phyloP scores from a whole-genome alignment of 2,113 vertebrate genomes.

The Protobothrops flavoviridis region DNA sequence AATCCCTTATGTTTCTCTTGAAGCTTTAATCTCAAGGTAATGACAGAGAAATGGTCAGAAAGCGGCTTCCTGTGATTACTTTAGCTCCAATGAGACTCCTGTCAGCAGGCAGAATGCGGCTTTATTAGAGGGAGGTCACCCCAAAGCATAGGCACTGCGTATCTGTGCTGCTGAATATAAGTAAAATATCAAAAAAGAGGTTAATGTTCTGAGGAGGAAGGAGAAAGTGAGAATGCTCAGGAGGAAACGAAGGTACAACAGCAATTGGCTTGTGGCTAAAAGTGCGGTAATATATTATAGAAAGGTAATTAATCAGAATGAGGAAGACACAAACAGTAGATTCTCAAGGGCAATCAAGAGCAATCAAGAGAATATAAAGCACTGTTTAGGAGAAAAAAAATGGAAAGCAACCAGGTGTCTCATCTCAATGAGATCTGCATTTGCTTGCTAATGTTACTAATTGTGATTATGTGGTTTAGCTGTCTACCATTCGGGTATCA shows the following conservation, averaged over 20 bases:
- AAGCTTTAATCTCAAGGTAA: neutral
- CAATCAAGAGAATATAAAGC: constrained; percentile 21
- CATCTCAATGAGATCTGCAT: constrained; percentile 31
- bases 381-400: constrained; percentile 8
- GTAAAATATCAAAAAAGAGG: neutral
- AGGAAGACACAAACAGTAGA: constrained; percentile 13
- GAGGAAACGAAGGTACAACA: constrained; percentile 27
- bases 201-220: constrained; percentile 18
- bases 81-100: neutral
- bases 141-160: neutral
- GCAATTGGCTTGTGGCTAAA: constrained; percentile 16
- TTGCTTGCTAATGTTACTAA: constrained; percentile 5
- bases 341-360: constrained; percentile 38
- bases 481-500: neutral
- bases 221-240: constrained; percentile 6
- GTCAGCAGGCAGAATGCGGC: neutral
- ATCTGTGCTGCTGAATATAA: neutral
- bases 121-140: neutral
- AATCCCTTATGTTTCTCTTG: neutral
- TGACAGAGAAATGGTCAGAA: neutral
- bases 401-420: constrained; percentile 22
- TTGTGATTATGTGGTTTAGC: constrained; percentile 27
- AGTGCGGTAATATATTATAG: constrained; percentile 1
- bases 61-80: neutral
- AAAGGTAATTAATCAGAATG: constrained; percentile 40